Evolutionary conservation across 2,888 invertebrate genomes (phyloP), one percentile per base, ranked within the genome.

Genomic region (Ypsolopha scabrella): DNA sequence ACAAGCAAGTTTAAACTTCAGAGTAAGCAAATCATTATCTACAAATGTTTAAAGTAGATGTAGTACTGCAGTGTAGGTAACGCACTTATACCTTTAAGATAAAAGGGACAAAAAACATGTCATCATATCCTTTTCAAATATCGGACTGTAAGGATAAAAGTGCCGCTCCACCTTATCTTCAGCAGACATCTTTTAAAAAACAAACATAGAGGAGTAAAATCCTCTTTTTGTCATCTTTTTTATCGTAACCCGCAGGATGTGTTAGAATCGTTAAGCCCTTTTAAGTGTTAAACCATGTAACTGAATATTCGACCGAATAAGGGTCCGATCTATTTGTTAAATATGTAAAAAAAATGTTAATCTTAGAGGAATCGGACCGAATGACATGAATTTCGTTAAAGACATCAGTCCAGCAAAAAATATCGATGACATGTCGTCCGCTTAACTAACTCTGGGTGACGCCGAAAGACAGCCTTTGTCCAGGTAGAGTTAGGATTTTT

Each of bases 251-350:
- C 85, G 83, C 83, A 86, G 85, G 85, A 86, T 86, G 83, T 85
- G 85, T 85, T 85, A 82, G 80, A 81, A 80, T 85, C 85, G 85
- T 86, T 86, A 86, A 85, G 85, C 80, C 82, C 83, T 85, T 86
- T 85, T 85, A 86, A 86, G 85, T 86, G 85, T 86, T 86, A 85
- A 86, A 86, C 83, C 85, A 80, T 86, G 85, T 86, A 86, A 85
- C 85, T 80, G 83, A 85, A 86, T 85, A 86, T 85, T 83, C 75
- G 81, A 80, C 67, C 80, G 79, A 80, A 76, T 74, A 80, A 82
- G 81, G 81, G 79, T 72, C 79, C 76, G 78, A 80, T 83, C 85
- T 86, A 86, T 86, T 85, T 86, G 85, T 85, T 83, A 78, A 80
- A 80, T 81, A 79, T 75, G 74, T 79, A 79, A 81, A 82, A 80